Percentiles rank a stretch among this genome's conserved stretches.
These are phyloP conservation scores for Cuniculus paca DNA, from an alignment of 2,797 vertebrate species.

Conservation along the genomic window DNA sequence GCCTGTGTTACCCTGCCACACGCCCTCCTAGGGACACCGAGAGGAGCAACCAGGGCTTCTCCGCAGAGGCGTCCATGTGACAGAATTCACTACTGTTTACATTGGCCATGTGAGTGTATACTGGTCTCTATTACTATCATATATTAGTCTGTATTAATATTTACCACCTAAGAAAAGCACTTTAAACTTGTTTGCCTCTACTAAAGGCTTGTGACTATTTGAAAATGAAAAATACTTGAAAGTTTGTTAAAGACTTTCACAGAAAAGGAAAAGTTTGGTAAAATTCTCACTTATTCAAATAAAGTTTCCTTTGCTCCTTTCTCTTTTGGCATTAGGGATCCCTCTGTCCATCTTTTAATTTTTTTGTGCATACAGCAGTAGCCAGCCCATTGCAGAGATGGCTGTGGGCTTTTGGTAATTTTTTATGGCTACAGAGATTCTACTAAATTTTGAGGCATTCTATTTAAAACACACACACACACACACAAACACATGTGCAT, in stretches of 20 bases:
- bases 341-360: not conserved
- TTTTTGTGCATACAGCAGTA: not conserved
- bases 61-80: not conserved
- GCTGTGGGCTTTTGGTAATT: not conserved
- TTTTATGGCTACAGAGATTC: not conserved
- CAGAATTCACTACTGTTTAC: not conserved
- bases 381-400: not conserved
- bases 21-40: not conserved
- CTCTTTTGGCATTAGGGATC: not conserved
- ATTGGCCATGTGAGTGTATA: not conserved
- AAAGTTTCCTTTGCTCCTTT: not conserved
- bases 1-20: not conserved
- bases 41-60: not conserved
- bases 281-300: slow-evolving; percentile 19
- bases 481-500: not conserved
- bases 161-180: slow-evolving; percentile 57
- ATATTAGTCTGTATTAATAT: not conserved
- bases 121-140: not conserved
- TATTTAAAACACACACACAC: not conserved
- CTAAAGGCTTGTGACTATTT: slow-evolving; percentile 4
- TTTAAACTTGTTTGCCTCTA: slow-evolving; percentile 46
- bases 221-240: slow-evolving; percentile 49
- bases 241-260: not conserved
- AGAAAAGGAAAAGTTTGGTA: not conserved
- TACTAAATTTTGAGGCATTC: slow-evolving; percentile 35